Percentiles rank a stretch among this genome's conserved stretches.
Evolutionary conservation across 1,140 invertebrate genomes (phyloP).

Genomic region (Trigoniulus corallinus): DNA sequence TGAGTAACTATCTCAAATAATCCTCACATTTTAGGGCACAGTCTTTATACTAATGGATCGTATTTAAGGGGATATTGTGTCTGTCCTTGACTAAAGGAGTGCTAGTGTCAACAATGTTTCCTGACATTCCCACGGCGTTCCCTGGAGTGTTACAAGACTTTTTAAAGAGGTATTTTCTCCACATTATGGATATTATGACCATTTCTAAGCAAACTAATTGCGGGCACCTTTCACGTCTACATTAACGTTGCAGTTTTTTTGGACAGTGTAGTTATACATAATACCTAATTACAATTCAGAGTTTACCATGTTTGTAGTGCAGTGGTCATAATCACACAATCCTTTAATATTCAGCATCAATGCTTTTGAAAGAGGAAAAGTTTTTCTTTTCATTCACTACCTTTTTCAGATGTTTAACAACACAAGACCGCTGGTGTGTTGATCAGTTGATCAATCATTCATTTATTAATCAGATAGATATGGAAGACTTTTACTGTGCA

Average conservation of each 20-base stretch:
- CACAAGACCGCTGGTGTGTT: constrained; percentile 47
- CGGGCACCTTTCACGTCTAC: too few relatives aligned
- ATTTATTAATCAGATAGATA: constrained; percentile 26
- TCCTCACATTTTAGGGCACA: constrained; percentile 15
- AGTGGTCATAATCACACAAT: too few relatives aligned
- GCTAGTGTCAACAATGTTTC: constrained; percentile 18
- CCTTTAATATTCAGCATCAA: too few relatives aligned
- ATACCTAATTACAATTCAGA: too few relatives aligned
- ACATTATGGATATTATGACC: too few relatives aligned
- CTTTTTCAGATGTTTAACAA: constrained; percentile 39
- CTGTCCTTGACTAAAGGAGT: constrained; percentile 17
- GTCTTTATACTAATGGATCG: constrained; percentile 11
- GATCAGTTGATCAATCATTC: constrained; percentile 40
- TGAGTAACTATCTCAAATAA: constrained; percentile 18
- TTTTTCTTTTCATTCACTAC: constrained; percentile 7
- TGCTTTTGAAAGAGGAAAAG: constrained; percentile 9
- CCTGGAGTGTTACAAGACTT: constrained; percentile 48
- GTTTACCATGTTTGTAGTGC: too few relatives aligned
- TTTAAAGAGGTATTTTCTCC: constrained; percentile 44
- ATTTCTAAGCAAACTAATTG: too few relatives aligned
- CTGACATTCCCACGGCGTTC: constrained; percentile 32
- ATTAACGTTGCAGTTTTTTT: too few relatives aligned
- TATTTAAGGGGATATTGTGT: neutral
- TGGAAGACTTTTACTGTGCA: too few relatives aligned
- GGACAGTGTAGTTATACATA: too few relatives aligned